Percentiles rank a stretch among this genome's conserved stretches.
These are phyloP conservation scores for Synergus umbraculus DNA, from an alignment of 2,888 invertebrate species.

Conservation along the genomic window DNA sequence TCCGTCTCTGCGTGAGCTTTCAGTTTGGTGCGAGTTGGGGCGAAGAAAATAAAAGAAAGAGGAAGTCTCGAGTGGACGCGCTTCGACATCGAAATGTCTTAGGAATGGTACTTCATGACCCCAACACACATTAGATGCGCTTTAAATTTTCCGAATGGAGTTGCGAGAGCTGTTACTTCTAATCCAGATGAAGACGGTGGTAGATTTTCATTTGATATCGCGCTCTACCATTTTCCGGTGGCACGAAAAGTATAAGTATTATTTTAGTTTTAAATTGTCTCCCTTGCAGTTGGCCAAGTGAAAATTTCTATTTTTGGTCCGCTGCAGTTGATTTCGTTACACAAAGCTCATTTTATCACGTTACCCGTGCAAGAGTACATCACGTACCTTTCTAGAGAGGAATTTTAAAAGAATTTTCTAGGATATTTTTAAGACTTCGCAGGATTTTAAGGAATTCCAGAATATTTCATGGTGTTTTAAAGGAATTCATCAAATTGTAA, in stretches of 20 bases:
- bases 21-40: constrained; percentile 37
- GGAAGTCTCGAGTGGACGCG: constrained; percentile 32
- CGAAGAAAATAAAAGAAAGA: constrained; percentile 12
- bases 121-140: constrained; percentile 38
- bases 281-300: neutral
- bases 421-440: no score
- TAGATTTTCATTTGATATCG: constrained; percentile 61
- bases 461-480: no score
- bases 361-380: neutral
- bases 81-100: constrained; percentile 7
- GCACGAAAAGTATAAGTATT: no score
- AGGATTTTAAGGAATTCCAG: no score
- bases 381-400: no score
- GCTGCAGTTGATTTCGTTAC: neutral
- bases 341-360: neutral
- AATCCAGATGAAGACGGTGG: constrained; percentile 57
- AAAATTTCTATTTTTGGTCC: constrained; percentile 9
- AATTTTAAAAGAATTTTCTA: no score
- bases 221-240: constrained; percentile 43
- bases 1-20: constrained; percentile 53
- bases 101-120: constrained; percentile 43
- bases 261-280: no score
- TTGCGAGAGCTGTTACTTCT: constrained; percentile 59
- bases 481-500: no score
- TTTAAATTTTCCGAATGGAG: constrained; percentile 53